These are phyloP conservation scores for Cyclopterus lumpus DNA, from an alignment of 2,797 vertebrate species.

Conservation along the genomic window DNA sequence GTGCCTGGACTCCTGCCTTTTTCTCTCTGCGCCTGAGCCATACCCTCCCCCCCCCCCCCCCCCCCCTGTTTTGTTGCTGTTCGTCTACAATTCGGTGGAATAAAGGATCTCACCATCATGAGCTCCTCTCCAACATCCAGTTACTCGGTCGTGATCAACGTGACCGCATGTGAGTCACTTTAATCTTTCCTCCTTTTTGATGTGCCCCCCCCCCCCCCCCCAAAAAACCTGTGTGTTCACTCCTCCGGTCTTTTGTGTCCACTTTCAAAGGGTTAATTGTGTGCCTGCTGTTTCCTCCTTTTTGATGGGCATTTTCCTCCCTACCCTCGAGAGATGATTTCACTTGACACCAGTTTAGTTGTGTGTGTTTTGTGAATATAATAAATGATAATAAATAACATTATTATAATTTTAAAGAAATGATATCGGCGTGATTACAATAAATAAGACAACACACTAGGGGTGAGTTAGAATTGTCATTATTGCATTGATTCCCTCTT, in stretches of 20 bases:
- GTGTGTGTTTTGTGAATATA: no score
- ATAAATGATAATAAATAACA: no score
- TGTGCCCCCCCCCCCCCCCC: background rate
- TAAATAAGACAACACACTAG: background rate
- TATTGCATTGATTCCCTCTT: background rate
- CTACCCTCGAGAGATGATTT: no score
- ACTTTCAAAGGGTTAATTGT: constrained; percentile 65
- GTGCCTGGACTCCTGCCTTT: no score
- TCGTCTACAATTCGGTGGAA: background rate
- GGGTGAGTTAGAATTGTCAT: no score
- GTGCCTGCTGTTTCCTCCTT: constrained; percentile 59
- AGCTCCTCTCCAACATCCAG: constrained; percentile 7
- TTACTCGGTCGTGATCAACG: constrained; percentile 8
- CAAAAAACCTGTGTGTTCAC: constrained; percentile 4
- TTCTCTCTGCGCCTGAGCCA: no score
- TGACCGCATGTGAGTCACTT: constrained; percentile 56
- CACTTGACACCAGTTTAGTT: no score
- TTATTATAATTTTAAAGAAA: background rate
- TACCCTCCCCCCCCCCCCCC: no score
- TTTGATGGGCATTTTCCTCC: no score
- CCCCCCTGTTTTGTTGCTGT: background rate
- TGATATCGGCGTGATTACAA: background rate
- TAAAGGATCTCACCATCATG: background rate
- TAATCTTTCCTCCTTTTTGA: background rate
- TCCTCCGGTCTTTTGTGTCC: constrained; percentile 41